Conservation (phyloP, 2,113 vertebrate species). For the Tupaia tana region DNA sequence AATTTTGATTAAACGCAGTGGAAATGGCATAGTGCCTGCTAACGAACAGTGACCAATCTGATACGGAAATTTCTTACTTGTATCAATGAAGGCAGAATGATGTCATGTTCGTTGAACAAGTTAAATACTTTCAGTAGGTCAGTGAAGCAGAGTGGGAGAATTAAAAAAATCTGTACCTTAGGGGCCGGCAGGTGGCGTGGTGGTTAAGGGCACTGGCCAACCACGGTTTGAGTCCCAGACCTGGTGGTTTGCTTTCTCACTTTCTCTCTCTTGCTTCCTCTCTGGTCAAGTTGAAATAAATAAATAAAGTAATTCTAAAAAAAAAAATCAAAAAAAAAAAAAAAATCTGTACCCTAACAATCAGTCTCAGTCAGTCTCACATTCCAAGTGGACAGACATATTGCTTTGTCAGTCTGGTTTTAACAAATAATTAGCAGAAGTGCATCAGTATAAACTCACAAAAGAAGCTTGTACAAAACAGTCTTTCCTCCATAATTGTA, state of each 20-base stretch:
- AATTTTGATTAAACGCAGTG: conserved; percentile 6
- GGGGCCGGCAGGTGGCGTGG: too few species aligned
- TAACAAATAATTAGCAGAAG: neutral
- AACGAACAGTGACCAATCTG: neutral
- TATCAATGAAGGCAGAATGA: neutral
- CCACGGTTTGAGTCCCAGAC: too few species aligned
- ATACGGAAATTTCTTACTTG: conserved; percentile 13
- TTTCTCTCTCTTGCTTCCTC: too few species aligned
- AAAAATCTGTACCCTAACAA: neutral
- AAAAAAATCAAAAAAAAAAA: too few species aligned
- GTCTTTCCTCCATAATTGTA: neutral
- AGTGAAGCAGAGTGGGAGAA: neutral
- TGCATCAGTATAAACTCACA: neutral
- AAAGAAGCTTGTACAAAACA: neutral
- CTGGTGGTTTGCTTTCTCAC: too few species aligned
- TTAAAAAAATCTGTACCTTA: neutral
- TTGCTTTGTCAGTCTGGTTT: neutral
- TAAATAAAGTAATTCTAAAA: too few species aligned
- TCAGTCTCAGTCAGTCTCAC: neutral
- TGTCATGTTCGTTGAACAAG: neutral
- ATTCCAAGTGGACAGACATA: neutral
- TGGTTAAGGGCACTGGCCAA: too few species aligned
- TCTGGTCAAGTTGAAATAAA: too few species aligned
- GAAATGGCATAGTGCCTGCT: neutral
- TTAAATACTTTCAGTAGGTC: neutral